phyloP scores from a whole-genome alignment of 2,888 invertebrate genomes.

The Hartigia nigra region DNA sequence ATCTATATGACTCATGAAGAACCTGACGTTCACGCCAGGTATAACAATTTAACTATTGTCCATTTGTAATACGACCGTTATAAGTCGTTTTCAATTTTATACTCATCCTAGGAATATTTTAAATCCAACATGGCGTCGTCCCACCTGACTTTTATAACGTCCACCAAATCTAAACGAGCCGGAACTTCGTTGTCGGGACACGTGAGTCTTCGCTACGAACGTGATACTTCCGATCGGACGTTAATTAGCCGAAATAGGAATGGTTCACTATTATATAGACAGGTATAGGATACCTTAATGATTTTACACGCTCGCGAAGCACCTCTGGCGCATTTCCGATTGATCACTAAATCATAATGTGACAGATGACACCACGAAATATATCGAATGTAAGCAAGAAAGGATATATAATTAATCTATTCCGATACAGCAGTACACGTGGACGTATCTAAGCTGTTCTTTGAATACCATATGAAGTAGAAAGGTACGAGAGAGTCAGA shows the following conservation, averaged over 20 bases:
- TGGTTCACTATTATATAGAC: neutral
- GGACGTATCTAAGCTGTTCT: slow-evolving; percentile 27
- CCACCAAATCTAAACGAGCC: neutral
- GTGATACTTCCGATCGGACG: neutral
- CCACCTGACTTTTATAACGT: neutral
- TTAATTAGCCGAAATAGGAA: neutral
- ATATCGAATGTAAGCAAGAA: neutral
- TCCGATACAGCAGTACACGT: neutral
- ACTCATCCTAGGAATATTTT: neutral
- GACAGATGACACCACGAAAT: neutral
- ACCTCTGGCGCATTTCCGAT: neutral
- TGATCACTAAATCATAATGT: neutral
- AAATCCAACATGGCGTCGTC: neutral
- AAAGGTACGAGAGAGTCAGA: slow-evolving; percentile 15
- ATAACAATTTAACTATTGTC: neutral
- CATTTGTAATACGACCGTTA: neutral
- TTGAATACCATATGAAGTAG: slow-evolving; percentile 42
- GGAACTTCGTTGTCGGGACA: neutral
- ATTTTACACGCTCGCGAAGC: neutral
- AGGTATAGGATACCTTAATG: neutral
- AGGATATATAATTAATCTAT: neutral
- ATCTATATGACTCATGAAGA: neutral
- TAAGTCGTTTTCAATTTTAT: neutral
- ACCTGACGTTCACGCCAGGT: neutral
- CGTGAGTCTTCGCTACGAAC: neutral